Evolutionary conservation across 2,888 invertebrate species (phyloP).

Genomic region (Catonia carolina): DNA sequence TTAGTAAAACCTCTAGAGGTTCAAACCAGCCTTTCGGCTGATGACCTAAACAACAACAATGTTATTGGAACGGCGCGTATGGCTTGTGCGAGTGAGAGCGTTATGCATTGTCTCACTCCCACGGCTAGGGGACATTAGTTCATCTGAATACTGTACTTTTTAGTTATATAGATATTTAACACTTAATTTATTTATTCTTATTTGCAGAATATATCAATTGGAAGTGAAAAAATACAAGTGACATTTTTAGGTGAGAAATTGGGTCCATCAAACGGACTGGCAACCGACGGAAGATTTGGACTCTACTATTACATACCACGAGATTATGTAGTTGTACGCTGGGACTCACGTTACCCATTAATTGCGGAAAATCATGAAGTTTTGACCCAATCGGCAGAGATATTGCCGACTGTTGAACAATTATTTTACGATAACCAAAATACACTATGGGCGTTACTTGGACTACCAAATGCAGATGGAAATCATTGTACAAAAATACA

Average conservation of each 20-base stretch:
- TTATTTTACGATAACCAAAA: not conserved
- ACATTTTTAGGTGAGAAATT: not conserved
- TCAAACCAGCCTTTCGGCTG: too few relatives aligned
- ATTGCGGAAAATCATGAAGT: slow-evolving; percentile 11
- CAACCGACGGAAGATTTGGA: not conserved
- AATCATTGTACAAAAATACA: not conserved
- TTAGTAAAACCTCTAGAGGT: too few relatives aligned
- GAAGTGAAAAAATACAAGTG: not conserved
- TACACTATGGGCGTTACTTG: slow-evolving; percentile 8
- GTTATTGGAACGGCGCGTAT: too few relatives aligned
- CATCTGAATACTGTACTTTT: too few relatives aligned
- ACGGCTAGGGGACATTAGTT: too few relatives aligned
- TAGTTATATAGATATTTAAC: too few relatives aligned
- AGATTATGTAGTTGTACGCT: slow-evolving; percentile 9
- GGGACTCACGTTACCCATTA: slow-evolving; percentile 4
- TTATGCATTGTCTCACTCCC: too few relatives aligned
- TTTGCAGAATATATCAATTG: too few relatives aligned
- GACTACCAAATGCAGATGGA: not conserved
- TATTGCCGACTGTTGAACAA: slow-evolving; percentile 6
- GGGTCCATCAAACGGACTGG: not conserved
- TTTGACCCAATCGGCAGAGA: slow-evolving; percentile 5
- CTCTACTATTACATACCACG: slow-evolving; percentile 11
- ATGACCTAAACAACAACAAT: too few relatives aligned
- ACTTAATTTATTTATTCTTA: too few relatives aligned
- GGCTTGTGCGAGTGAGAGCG: too few relatives aligned